Evolutionary conservation across 2,113 vertebrate species (phyloP).

Genomic region (Herpetotheres cachinnans): DNA sequence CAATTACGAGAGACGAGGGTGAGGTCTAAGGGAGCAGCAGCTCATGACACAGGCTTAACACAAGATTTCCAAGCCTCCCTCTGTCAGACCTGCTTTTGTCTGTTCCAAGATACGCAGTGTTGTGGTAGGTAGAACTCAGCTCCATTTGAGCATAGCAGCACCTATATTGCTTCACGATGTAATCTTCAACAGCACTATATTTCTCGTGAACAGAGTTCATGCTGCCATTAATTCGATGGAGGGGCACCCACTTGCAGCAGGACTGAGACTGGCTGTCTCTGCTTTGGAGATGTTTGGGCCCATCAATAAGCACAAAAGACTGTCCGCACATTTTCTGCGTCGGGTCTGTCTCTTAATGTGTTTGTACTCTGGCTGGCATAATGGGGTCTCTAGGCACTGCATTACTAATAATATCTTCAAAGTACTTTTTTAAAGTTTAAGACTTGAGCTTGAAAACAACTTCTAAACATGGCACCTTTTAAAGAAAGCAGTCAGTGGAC

Average conservation of each 20-base stretch:
- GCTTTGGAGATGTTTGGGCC: neutral
- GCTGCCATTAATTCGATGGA: neutral
- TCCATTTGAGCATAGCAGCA: neutral
- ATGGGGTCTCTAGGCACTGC: neutral
- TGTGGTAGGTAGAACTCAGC: neutral
- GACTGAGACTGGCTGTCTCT: neutral
- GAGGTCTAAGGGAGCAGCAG: neutral
- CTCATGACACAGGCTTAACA: neutral
- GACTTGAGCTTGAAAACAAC: conserved; percentile 25
- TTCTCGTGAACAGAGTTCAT: neutral
- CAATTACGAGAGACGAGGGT: neutral
- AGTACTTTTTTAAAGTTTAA: conserved; percentile 13
- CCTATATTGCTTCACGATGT: rapidly evolving
- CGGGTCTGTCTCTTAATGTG: neutral
- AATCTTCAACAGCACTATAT: neutral
- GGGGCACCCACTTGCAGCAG: neutral
- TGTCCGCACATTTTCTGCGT: neutral
- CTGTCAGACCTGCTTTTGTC: neutral
- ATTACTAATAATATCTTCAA: conserved; percentile 38
- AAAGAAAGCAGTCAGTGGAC: conserved; percentile 2
- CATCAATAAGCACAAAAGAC: neutral
- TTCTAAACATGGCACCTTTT: neutral
- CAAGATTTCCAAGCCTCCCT: neutral
- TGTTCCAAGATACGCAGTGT: neutral
- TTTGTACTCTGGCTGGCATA: neutral